phyloP scores from a whole-genome alignment of 1,140 invertebrate genomes.

The Antheraea mylitta region DNA sequence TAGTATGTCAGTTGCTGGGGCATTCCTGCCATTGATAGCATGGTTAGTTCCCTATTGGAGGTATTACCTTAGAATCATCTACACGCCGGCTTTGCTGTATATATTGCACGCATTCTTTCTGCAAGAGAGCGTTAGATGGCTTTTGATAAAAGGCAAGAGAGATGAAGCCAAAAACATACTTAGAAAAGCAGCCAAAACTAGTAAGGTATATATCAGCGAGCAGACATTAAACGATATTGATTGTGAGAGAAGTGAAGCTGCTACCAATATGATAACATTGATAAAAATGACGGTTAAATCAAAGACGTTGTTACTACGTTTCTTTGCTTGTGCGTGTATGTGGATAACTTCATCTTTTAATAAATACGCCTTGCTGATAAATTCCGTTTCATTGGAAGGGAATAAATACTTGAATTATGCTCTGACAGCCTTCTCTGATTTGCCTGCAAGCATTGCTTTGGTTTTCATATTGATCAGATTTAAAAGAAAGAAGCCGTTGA shows the following conservation, averaged over 20 bases:
- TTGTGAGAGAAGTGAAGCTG: constrained; percentile 12
- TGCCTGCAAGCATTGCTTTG: constrained; percentile 19
- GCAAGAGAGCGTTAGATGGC: constrained; percentile 74
- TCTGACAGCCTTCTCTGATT: constrained; percentile 19
- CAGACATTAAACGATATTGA: constrained; percentile 21
- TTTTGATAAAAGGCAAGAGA: constrained; percentile 78
- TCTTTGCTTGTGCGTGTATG: constrained; percentile 18
- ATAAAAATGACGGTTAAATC: constrained; percentile 19
- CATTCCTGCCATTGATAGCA: constrained; percentile 18
- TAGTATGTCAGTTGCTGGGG: constrained; percentile 17
- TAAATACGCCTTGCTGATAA: constrained; percentile 23
- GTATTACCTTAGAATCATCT: constrained; percentile 26
- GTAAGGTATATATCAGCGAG: constrained; percentile 16
- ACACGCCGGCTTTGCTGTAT: constrained; percentile 25
- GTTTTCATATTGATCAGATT: constrained; percentile 19
- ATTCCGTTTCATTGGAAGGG: constrained; percentile 22
- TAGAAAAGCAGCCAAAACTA: constrained; percentile 22
- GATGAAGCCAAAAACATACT: constrained; percentile 24
- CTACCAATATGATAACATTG: constrained; percentile 6
- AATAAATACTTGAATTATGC: constrained; percentile 26
- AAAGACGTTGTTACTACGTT: constrained; percentile 13
- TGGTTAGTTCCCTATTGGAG: constrained; percentile 30
- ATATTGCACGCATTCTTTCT: constrained; percentile 22
- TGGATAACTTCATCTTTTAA: constrained; percentile 22
- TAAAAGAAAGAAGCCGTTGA: constrained; percentile 23